These are phyloP conservation scores for Phalacrocorax aristotelis DNA, from an alignment of 2,113 vertebrate genomes.

Conservation along the genomic window DNA sequence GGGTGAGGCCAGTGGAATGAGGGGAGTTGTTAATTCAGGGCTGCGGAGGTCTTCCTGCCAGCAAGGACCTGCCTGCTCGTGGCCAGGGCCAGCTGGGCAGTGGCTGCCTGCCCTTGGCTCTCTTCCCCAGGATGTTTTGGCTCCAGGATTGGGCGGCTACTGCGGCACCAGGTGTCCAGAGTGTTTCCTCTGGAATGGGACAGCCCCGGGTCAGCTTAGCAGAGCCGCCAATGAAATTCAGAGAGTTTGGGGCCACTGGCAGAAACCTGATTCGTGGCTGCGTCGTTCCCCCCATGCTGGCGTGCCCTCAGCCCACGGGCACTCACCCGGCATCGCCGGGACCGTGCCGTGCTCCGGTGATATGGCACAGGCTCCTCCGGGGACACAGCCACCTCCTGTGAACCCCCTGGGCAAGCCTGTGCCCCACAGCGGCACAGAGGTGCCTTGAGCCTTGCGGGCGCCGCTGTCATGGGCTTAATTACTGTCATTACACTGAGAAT, in stretches of 20 bases:
- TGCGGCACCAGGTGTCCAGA: background rate
- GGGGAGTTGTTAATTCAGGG: background rate
- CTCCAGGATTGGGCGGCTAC: accelerated
- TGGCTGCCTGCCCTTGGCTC: background rate
- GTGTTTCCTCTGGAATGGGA: accelerated
- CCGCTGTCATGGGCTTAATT: background rate
- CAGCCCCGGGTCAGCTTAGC: background rate
- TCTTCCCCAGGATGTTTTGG: background rate
- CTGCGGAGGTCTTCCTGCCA: background rate
- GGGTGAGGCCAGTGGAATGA: background rate
- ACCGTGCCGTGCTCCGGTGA: accelerated
- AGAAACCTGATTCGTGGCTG: too few species aligned
- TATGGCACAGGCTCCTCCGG: accelerated
- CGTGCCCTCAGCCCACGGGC: accelerated
- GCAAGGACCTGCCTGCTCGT: background rate
- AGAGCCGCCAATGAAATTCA: background rate
- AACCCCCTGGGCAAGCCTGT: background rate
- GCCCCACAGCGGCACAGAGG: accelerated
- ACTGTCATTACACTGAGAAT: background rate
- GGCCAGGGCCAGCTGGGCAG: background rate
- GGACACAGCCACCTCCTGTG: background rate
- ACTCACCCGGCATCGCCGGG: accelerated
- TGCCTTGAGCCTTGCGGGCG: background rate
- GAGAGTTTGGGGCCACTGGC: background rate
- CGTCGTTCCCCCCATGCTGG: accelerated